Evolutionary conservation across 2,888 invertebrate species (phyloP), one percentile per base, ranked within the genome.

Genomic region (Brachylomia viminalis): DNA sequence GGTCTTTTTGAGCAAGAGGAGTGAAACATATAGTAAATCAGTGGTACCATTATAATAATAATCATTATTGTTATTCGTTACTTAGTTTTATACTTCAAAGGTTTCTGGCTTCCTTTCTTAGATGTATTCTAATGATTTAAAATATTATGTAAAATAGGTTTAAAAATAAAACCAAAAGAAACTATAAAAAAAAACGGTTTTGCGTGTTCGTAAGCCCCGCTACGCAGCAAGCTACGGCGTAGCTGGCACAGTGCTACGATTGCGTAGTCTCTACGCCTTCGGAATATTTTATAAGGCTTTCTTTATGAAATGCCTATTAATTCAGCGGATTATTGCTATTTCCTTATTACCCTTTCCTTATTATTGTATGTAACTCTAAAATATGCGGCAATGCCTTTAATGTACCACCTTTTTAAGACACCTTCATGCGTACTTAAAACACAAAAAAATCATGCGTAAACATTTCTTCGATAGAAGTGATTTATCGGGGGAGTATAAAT

Each of bases 151-250:
- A 20, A 20, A 45, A 6, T 10, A 64, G 27, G 27, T 23, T 10
- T 11, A 13, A 30, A 67, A 8, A 33, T 15, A 67, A 68, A 56
- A 15, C 2, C 2, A 20, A 11, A 27, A 45, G 0, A 33, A 33
- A 64, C 27, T 20, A 10, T 20, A 20, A 45, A 23, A 68, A 17
- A 1, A 8, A 6, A n/a, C 5, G 30, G 3, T 30, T 38, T 64
- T 27, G 0, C 6, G 4, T 20, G 10, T 30, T 58, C 67, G 56
- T 77, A 67, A 56, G 42, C 56, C 47, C 42, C 5, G 78, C 67
- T 77, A 75, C 66, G 75, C 47, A n/a, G 8, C 2, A 17, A 30
- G 66, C 75, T 77, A 78, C 78, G 67, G 13, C 78, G 75, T 76
- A 76, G 67, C 67, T 7, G 17, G 4, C 38, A 13, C 13, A 11